Conservation (phyloP, 2,888 invertebrate genomes). For the Ophioninae sp. region DNA sequence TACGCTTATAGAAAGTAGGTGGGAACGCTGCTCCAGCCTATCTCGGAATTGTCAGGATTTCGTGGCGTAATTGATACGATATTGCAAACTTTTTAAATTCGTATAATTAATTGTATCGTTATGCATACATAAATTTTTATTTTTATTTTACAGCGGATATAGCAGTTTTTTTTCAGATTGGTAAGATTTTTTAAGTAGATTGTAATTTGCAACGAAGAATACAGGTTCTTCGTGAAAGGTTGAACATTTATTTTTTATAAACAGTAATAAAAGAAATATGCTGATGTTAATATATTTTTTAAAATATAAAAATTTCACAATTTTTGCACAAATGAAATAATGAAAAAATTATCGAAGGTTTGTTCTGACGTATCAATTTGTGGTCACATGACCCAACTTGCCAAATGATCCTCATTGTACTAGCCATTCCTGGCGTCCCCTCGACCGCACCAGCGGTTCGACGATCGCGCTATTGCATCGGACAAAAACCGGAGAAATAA, state of each 20-base stretch:
- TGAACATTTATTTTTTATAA: too few species aligned
- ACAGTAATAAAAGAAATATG: too few species aligned
- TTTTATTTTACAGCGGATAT: not conserved
- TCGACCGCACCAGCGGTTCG: not conserved
- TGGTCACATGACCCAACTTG: not conserved
- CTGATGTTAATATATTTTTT: not conserved
- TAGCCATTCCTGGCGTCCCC: not conserved
- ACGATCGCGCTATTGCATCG: not conserved
- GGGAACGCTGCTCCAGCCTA: conserved; percentile 63
- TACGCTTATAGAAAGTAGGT: conserved; percentile 70
- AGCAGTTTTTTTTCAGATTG: not conserved
- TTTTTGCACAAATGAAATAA: not conserved
- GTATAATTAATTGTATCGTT: not conserved
- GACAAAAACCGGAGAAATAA: not conserved
- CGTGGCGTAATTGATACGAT: conserved; percentile 22
- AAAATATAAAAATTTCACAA: not conserved
- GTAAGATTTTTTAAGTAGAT: not conserved
- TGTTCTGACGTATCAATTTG: too few species aligned
- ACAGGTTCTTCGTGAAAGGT: too few species aligned
- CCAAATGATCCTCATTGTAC: not conserved
- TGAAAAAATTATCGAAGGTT: not conserved
- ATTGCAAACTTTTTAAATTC: not conserved
- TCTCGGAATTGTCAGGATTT: conserved; percentile 55
- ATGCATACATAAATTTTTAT: not conserved
- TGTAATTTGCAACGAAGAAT: too few species aligned